phyloP scores from a whole-genome alignment of 2,888 invertebrate genomes.

The Punctoribates punctum region DNA sequence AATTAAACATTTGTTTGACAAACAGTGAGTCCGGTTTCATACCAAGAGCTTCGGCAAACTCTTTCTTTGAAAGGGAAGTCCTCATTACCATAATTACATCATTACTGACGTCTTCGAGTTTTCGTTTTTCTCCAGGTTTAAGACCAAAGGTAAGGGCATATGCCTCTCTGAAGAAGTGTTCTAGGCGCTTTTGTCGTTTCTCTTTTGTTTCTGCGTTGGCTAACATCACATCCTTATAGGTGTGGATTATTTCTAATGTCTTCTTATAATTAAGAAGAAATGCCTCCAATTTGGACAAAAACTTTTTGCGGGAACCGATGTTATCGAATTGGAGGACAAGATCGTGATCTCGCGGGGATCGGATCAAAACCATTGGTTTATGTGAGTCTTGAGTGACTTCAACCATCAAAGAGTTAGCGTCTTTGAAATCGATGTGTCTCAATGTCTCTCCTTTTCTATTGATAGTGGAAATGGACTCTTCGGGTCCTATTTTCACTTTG shows the following conservation, averaged over 20 bases:
- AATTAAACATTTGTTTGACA: slow-evolving; percentile 95
- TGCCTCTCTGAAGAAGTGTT: slow-evolving; percentile 92
- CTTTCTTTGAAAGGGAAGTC: slow-evolving; percentile 81
- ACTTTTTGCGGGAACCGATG: slow-evolving; percentile 72
- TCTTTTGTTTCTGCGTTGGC: slow-evolving; percentile 90
- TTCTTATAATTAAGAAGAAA: slow-evolving; percentile 79
- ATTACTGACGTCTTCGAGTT: slow-evolving; percentile 60
- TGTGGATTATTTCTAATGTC: slow-evolving; percentile 65
- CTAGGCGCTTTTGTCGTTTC: slow-evolving; percentile 81
- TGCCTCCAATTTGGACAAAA: slow-evolving; percentile 77
- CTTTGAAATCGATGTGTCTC: slow-evolving; percentile 72
- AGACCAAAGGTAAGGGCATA: slow-evolving; percentile 88
- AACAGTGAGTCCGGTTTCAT: slow-evolving; percentile 93
- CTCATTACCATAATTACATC: slow-evolving; percentile 88
- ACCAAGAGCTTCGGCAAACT: slow-evolving; percentile 90
- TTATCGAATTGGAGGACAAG: slow-evolving; percentile 82
- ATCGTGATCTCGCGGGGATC: slow-evolving; percentile 84
- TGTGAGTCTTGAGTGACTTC: slow-evolving; percentile 75
- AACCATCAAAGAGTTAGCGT: slow-evolving; percentile 72
- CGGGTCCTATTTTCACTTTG: slow-evolving; percentile 80
- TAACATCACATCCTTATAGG: slow-evolving; percentile 76
- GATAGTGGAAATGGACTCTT: slow-evolving; percentile 76
- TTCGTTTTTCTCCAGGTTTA: slow-evolving; percentile 74
- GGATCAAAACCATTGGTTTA: slow-evolving; percentile 68
- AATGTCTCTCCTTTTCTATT: slow-evolving; percentile 88